These are phyloP conservation scores for Amiota mariae DNA, from an alignment of 2,888 invertebrate species.

Conservation along the genomic window DNA sequence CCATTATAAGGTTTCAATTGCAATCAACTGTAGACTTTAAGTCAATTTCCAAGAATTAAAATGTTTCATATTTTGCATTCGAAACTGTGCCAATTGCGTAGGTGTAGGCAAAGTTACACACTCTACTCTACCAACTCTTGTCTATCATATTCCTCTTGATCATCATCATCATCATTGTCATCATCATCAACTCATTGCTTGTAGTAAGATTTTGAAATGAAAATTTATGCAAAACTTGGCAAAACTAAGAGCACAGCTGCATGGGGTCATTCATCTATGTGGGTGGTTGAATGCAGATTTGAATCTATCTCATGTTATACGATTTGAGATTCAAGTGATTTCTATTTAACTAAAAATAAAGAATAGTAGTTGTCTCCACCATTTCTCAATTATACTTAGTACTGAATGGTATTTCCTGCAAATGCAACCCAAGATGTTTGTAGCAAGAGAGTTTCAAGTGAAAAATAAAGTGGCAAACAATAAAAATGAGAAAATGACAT, in stretches of 20 bases:
- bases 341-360: too few species aligned
- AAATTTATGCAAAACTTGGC: slow-evolving; percentile 18
- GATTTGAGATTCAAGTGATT: background rate
- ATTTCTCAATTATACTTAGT: too few species aligned
- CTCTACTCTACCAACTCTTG: background rate
- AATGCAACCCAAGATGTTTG: too few species aligned
- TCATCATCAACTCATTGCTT: background rate
- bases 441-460: too few species aligned
- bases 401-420: too few species aligned
- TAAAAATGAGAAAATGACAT: slow-evolving; percentile 17
- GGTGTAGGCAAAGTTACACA: slow-evolving; percentile 4
- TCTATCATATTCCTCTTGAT: too few species aligned
- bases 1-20: too few species aligned
- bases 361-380: too few species aligned
- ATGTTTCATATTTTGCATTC: slow-evolving; percentile 9
- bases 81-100: slow-evolving; percentile 15
- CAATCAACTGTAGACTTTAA: background rate
- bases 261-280: background rate
- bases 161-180: too few species aligned
- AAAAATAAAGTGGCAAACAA: slow-evolving; percentile 27
- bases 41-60: slow-evolving; percentile 12
- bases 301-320: background rate
- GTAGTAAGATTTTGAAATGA: background rate
- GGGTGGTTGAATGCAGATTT: background rate
- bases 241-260: background rate